phyloP scores from a whole-genome alignment of 2,888 invertebrate species.

The Zaprionus obscuricornis region DNA sequence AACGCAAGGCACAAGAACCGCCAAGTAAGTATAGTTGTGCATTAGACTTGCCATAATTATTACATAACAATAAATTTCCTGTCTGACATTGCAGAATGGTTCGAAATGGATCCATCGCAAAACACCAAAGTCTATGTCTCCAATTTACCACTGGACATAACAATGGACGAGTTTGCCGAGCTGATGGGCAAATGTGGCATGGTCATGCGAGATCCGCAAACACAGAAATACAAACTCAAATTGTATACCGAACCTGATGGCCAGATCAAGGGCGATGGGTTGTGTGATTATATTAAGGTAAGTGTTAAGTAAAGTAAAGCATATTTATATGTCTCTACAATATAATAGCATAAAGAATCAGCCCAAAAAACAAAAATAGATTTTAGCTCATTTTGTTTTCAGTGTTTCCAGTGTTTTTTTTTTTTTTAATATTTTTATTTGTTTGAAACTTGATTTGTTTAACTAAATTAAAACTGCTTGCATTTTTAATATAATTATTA shows the following conservation, averaged over 20 bases:
- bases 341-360: not conserved
- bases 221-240: conserved; percentile 94
- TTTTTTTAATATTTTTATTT: too few species aligned
- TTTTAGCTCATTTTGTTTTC: conserved; percentile 30
- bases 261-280: conserved; percentile 96
- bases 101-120: conserved; percentile 93
- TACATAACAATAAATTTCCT: not conserved
- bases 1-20: conserved; percentile 85
- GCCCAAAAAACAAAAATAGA: not conserved
- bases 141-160: conserved; percentile 94
- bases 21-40: conserved; percentile 77
- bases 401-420: too few species aligned
- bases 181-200: conserved; percentile 98
- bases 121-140: conserved; percentile 98
- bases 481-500: conserved; percentile 61
- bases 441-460: conserved; percentile 69
- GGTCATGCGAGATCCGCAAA: conserved; percentile 92
- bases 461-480: conserved; percentile 67
- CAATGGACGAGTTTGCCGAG: conserved; percentile 94
- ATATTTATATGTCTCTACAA: too few species aligned
- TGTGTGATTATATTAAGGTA: conserved; percentile 97
- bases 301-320: too few species aligned
- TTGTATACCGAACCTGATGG: conserved; percentile 92
- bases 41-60: not conserved
- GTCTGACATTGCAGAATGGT: conserved; percentile 88